phyloP scores from a whole-genome alignment of 2,797 vertebrate genomes.

The Crenichthys baileyi region DNA sequence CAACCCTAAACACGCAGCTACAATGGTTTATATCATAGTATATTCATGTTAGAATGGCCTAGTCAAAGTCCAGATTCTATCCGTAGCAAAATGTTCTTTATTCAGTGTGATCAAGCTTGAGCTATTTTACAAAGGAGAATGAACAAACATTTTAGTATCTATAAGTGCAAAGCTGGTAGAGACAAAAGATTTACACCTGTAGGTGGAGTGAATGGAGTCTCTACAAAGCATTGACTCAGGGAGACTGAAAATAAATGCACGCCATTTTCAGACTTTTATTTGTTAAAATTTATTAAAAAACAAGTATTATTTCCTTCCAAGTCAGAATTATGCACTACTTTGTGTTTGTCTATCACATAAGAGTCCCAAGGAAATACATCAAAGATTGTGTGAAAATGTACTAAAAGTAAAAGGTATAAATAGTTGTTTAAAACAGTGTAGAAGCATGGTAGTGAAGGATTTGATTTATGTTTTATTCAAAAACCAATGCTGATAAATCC shows the following conservation, averaged over 20 bases:
- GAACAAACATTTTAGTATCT: background rate
- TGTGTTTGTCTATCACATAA: background rate
- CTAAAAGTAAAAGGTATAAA: background rate
- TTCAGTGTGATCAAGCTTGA: background rate
- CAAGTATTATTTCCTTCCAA: background rate
- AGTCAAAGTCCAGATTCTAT: no score
- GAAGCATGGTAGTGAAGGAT: background rate
- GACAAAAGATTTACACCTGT: background rate
- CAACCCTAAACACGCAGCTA: no score
- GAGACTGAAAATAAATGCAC: background rate
- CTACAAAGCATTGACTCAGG: background rate
- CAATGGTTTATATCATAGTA: no score
- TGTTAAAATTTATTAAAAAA: background rate
- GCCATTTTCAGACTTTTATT: background rate
- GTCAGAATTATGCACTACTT: background rate
- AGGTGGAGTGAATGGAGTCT: background rate
- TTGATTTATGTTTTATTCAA: background rate
- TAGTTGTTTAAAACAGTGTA: background rate
- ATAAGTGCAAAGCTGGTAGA: background rate
- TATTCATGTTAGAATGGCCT: no score
- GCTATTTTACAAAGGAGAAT: background rate
- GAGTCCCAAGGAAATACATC: background rate
- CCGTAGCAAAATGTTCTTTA: no score
- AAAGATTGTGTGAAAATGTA: background rate
- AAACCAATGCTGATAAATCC: background rate